Evolutionary conservation across 2,797 vertebrate species (phyloP), one percentile per base, ranked within the genome.

Genomic region (Erithacus rubecula): DNA sequence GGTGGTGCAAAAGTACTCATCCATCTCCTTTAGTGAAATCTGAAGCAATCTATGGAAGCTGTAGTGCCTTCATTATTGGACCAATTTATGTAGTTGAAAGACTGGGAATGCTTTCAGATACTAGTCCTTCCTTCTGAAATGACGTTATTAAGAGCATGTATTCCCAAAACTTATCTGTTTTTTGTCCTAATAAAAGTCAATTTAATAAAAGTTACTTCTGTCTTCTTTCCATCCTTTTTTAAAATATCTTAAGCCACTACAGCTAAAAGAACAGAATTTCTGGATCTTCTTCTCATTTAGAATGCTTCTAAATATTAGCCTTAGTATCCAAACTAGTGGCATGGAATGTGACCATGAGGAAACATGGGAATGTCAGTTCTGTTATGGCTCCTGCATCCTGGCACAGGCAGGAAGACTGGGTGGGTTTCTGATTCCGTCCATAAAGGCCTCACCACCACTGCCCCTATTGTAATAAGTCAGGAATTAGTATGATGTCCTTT

Each of bases 251-350:
- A 89, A 96, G 70, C 90, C 44, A 41, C 52, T 94, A 58, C 58
- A 91, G 79, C 89, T 95, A 83, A 86, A 93, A 93, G 36, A 94
- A 71, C 90, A 81, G 79, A 91, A 81, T 37, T 91, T 83, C 41
- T 87, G 59, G 26, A 53, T 89, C 53, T 46, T 90, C 59, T 63
- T 89, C 41, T 77, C 10, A 2, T 89, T 87, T 94, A 68, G 39
- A 90, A 74, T 67, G 21, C 41, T 91, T 56, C 43, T 83, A 91
- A 92, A 53, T 91, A 71, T 65, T 78, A 87, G 39, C 87, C 70
- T 89, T 92, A 92, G 55, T 55, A 78, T 91, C 82, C 91, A 91
- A 24, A 83, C 75, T 47, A 67, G 55, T 64, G 79, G 34, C 11
- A 51, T 67, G 86, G 78, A 81, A 89, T 78, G 43, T 85, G 72